Evolutionary conservation across 2,888 invertebrate genomes (phyloP).

Genomic region (Trichopria drosophilae): DNA sequence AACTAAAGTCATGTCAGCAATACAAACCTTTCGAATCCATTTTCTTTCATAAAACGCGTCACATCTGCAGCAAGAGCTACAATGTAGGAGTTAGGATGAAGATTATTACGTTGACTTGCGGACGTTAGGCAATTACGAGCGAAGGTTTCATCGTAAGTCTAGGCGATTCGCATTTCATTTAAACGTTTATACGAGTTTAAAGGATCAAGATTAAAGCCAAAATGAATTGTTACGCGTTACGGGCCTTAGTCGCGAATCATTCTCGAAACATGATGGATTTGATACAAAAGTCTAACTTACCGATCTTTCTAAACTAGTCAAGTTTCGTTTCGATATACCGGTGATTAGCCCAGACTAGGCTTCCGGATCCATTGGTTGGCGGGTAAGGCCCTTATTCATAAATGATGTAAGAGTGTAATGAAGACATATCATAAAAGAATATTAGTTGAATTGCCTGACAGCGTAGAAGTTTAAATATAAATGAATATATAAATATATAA

Average conservation of each 20-base stretch:
- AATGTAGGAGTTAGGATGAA: too few relatives aligned
- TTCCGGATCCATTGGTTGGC: constrained; percentile 35
- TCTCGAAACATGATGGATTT: too few relatives aligned
- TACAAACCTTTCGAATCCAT: too few relatives aligned
- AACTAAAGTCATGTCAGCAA: too few relatives aligned
- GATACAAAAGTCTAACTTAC: too few relatives aligned
- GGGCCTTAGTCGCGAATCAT: constrained; percentile 46
- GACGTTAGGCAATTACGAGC: not conserved
- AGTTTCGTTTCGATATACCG: too few relatives aligned
- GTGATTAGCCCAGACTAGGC: not conserved
- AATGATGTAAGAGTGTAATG: constrained; percentile 52
- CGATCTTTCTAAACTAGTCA: too few relatives aligned
- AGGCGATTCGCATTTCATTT: constrained; percentile 47
- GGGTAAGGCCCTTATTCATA: constrained; percentile 48
- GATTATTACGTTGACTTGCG: too few relatives aligned
- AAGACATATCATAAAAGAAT: constrained; percentile 56
- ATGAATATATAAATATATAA: constrained; percentile 46
- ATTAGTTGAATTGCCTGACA: constrained; percentile 56
- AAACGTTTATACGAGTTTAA: constrained; percentile 51
- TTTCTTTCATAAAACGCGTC: too few relatives aligned
- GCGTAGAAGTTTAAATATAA: constrained; percentile 53
- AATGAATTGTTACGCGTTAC: constrained; percentile 53
- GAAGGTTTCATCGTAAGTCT: constrained; percentile 39
- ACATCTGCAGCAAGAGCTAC: too few relatives aligned
- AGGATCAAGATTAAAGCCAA: too few relatives aligned